Base-by-base conservation (phyloP, 2,888 invertebrate species). In the Chymomyza procnemis region DNA sequence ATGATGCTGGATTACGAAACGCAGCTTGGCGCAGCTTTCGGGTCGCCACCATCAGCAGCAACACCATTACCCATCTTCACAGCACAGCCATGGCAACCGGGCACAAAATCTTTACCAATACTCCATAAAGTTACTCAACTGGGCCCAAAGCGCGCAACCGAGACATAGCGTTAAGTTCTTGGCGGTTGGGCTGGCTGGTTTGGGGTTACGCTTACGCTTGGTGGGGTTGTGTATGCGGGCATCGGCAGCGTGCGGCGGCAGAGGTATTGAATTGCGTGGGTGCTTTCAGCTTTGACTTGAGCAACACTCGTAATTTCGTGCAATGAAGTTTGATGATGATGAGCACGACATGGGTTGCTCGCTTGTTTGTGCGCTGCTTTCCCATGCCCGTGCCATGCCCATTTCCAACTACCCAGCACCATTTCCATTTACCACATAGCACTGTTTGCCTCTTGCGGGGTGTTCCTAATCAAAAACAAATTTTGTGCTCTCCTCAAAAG, bases 391-490 rank as follows among this genome's bases (percentile, higher is more conserved):
- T 21, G 50, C 16, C 48, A n/a, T 21, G 50, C 48, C 50, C 50
- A n/a, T 6, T 21, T 3, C 54, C 18, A 54, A 16, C 19, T 41
- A 19, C 19, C 48, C 26, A 26, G 47, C n/a, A 18, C n/a, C 58
- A 8, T 9, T 12, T 50, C 56, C 48, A n/a, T 16, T 21, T 54
- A 18, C 30, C n/a, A 16, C 6, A 46, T n/a, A 21, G 34, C 30
- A 34, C 63, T 55, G 46, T 22, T 56, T 14, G 56, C 16, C 56
- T 56, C 56, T 26, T 22, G 18, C n/a, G 62, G 75, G 77, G 79
- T 72, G 71, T 71, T 87, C 65, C 76, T 72, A 85, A 85, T 85
- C 85, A 87, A 83, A 85, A 85, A 76, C 75, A 80, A 75, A 78
- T 87, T 82, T 87, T 48, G 26, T 26, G 62, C 69, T 72, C 34